phyloP scores from a whole-genome alignment of 2,797 vertebrate genomes.

The Lithobates pipiens region DNA sequence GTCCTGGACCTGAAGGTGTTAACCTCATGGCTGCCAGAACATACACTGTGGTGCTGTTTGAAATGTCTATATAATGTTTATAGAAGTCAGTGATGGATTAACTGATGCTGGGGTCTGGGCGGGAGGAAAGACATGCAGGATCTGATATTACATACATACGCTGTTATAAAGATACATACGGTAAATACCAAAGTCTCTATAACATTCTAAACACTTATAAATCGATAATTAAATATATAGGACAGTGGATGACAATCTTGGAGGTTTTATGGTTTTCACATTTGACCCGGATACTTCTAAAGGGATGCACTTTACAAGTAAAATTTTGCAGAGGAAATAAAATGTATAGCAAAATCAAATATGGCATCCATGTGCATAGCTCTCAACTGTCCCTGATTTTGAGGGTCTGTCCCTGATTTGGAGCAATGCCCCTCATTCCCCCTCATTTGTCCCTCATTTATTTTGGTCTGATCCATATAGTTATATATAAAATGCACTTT shows the following conservation, averaged over 20 bases:
- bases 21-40: slow-evolving; percentile 34
- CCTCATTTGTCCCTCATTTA: no score
- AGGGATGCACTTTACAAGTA: background rate
- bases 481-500: no score
- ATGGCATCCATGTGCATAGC: no score
- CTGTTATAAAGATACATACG: background rate
- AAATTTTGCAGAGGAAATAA: background rate
- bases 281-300: background rate
- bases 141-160: background rate
- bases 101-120: slow-evolving; percentile 28
- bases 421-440: no score
- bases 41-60: slow-evolving; percentile 39
- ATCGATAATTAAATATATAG: background rate
- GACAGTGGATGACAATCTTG: no score
- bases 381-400: no score
- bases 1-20: slow-evolving; percentile 32
- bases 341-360: no score
- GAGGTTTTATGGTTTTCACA: background rate
- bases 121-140: background rate
- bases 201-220: background rate
- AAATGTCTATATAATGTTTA: slow-evolving; percentile 58
- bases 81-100: slow-evolving; percentile 51
- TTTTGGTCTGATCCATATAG: no score
- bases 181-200: background rate
- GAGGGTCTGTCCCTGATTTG: no score